phyloP scores from a whole-genome alignment of 1,140 invertebrate species.

The Lepidostoma basale region DNA sequence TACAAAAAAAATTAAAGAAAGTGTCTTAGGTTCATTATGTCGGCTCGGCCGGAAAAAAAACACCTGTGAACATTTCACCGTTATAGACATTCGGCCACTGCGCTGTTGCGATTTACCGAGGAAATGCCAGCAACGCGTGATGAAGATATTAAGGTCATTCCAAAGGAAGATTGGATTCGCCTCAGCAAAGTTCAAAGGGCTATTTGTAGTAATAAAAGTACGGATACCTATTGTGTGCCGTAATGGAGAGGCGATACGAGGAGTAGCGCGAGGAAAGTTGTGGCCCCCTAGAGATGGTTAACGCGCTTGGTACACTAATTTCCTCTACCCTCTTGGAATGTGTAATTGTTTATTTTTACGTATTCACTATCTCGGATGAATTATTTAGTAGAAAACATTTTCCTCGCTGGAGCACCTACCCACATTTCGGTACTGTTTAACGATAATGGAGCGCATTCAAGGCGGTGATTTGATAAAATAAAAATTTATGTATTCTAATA shows the following conservation, averaged over 20 bases:
- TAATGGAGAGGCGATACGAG: too few species aligned
- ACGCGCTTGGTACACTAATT: too few species aligned
- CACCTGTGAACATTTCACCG: conserved; percentile 4
- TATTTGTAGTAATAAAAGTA: not conserved
- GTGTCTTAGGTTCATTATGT: conserved; percentile 3
- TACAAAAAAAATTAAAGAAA: conserved; percentile 4
- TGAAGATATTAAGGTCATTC: conserved; percentile 20
- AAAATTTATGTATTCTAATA: conserved; percentile 29
- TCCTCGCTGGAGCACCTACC: too few species aligned
- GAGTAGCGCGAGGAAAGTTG: too few species aligned
- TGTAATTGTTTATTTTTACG: too few species aligned
- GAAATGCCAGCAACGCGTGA: conserved; percentile 7
- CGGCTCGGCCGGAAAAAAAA: not conserved
- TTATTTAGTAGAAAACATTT: too few species aligned
- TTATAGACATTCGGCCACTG: not conserved
- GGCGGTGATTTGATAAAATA: conserved; percentile 27
- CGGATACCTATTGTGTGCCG: too few species aligned
- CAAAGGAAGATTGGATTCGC: not conserved
- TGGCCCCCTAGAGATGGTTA: too few species aligned
- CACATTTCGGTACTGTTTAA: conserved; percentile 24
- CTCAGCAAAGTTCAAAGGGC: conserved; percentile 16
- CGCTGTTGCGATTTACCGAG: not conserved
- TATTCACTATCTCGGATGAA: too few species aligned
- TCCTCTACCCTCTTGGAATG: too few species aligned
- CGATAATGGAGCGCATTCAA: conserved; percentile 17